These are phyloP conservation scores for Isurus oxyrinchus DNA, from an alignment of 2,113 vertebrate genomes.

Conservation along the genomic window DNA sequence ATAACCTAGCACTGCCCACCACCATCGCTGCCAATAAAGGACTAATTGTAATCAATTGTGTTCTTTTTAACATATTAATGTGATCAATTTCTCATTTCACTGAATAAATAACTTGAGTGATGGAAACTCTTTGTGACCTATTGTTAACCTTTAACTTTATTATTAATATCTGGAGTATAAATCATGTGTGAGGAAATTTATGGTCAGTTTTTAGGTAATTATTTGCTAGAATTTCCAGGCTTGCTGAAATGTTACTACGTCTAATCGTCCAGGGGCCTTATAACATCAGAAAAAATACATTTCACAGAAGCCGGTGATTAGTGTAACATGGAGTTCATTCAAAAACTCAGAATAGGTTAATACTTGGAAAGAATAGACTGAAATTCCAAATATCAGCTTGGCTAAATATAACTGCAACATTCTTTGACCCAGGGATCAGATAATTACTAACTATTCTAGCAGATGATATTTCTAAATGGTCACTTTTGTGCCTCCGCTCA, in stretches of 20 bases:
- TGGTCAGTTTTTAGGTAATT: slow-evolving; percentile 80
- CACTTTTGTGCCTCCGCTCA: slow-evolving; percentile 50
- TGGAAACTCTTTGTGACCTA: slow-evolving; percentile 77
- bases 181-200: slow-evolving; percentile 67
- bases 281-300: slow-evolving; percentile 57
- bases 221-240: slow-evolving; percentile 68
- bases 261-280: slow-evolving; percentile 67
- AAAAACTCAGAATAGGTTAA: background rate
- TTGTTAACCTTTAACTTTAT: slow-evolving; percentile 83
- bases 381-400: background rate
- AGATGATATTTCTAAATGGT: slow-evolving; percentile 50
- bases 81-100: slow-evolving; percentile 99
- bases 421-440: slow-evolving; percentile 47
- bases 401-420: background rate
- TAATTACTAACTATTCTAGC: slow-evolving; percentile 45
- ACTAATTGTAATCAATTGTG: slow-evolving; percentile 98
- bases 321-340: background rate
- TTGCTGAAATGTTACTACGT: slow-evolving; percentile 70
- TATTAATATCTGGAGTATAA: slow-evolving; percentile 83
- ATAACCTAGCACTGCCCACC: slow-evolving; percentile 77
- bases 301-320: slow-evolving; percentile 42
- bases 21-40: slow-evolving; percentile 90
- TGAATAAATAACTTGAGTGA: slow-evolving; percentile 96
- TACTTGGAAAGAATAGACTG: background rate
- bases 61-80: slow-evolving; percentile 89